A percentile compares a stretch with the other conserved stretches of the same genome.
These are phyloP conservation scores for Crossaster papposus DNA, from an alignment of 53 echinoderm and acorn worm species.

Conservation along the genomic window DNA sequence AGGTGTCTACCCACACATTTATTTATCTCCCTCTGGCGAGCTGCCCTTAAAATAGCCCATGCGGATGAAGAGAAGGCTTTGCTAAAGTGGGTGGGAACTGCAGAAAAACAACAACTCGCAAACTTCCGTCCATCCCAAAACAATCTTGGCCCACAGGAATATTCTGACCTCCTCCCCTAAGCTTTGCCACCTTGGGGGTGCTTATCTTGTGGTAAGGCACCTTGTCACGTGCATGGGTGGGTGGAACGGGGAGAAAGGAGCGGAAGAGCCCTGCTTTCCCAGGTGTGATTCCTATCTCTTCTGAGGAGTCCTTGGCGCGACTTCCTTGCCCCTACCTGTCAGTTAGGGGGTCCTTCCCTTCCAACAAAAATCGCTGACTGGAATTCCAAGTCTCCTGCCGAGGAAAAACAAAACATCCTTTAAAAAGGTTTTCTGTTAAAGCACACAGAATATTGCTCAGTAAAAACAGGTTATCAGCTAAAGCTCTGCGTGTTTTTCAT, in stretches of 20 bases:
- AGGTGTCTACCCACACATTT: background rate
- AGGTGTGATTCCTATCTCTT: background rate
- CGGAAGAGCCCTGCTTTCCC: constrained; percentile 17
- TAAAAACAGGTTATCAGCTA: no score
- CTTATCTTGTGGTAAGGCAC: background rate
- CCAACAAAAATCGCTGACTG: no score
- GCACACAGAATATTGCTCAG: no score
- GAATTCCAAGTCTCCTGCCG: background rate
- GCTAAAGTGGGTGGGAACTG: background rate
- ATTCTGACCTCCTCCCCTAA: background rate
- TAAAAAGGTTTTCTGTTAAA: background rate
- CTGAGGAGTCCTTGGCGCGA: background rate
- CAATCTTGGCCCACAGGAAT: background rate
- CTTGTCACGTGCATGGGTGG: constrained; percentile 22
- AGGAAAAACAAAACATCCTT: background rate
- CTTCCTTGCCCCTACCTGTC: background rate
- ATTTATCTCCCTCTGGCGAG: background rate
- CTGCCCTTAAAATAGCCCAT: background rate
- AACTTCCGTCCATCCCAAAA: background rate
- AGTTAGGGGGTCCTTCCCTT: no score
- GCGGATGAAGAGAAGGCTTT: no score
- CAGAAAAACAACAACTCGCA: background rate
- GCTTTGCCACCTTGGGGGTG: constrained; percentile 4
- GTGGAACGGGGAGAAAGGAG: background rate
- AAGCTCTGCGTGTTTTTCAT: no score